Evolutionary conservation across 2,797 vertebrate species (phyloP).

Genomic region (Ceryle rudis): DNA sequence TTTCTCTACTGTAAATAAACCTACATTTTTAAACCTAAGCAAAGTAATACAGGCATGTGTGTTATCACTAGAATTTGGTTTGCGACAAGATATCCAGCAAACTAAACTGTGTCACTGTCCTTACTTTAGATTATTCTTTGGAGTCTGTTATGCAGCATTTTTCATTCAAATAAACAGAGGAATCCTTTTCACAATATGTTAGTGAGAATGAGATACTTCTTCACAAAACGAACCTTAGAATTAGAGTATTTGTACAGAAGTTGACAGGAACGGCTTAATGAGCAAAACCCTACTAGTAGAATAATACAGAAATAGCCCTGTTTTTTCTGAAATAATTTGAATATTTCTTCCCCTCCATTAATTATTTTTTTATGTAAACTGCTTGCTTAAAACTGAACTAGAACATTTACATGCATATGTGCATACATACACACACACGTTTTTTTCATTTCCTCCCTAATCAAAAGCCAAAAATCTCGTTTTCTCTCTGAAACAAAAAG

Average conservation of each 20-base stretch:
- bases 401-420: neutral
- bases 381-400: neutral
- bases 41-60: neutral
- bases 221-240: neutral
- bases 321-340: neutral
- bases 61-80: neutral
- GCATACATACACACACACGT: rapidly evolving
- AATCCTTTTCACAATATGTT: neutral
- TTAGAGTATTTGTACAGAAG: neutral
- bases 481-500: neutral
- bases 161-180: slow-evolving; percentile 13
- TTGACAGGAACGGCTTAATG: neutral
- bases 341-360: neutral
- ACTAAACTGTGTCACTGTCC: neutral
- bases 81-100: neutral
- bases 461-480: neutral
- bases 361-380: neutral
- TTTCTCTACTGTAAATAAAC: slow-evolving; percentile 51
- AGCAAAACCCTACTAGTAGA: neutral
- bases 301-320: neutral
- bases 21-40: slow-evolving; percentile 31
- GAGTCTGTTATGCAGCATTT: neutral
- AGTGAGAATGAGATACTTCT: neutral
- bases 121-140: neutral
- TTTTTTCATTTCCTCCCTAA: neutral